Base-by-base conservation (phyloP, 2,888 invertebrate species). In the Chrysotoxum bicinctum region DNA sequence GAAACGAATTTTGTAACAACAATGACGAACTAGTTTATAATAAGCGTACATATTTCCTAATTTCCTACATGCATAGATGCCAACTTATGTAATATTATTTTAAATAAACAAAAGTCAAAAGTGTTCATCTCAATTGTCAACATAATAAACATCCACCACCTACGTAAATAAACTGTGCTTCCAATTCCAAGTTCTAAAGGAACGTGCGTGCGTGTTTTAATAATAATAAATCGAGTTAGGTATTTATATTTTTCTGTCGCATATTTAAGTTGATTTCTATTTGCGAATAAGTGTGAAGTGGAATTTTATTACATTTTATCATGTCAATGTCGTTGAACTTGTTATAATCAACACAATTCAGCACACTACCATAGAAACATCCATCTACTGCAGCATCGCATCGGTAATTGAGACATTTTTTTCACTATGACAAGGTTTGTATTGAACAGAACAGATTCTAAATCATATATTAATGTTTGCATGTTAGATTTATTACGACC, bases 301-400 rank as follows among this genome's bases (percentile, higher is more conserved):
- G 48, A 32, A 64, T 14, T 48, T 64, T 48, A n/a, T 48, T 64
- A 21, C 9, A 26, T 21, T 62, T 64, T 64, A 30, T 40, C 48
- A 32, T 48, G 62, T 23, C 37, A 32, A 62, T 62, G 62, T 12
- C 43, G 43, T 64, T 64, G 64, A 64, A 64, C 64, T 64, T 40
- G 32, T 21, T 16, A 30, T 62, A 43, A 45, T 48, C 19, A 45
- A 16, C 8, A 32, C n/a, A n/a, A n/a, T 64, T 16, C 10, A 45
- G 5, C 16, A 5, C 0, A 48, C 48, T 19, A 32, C 48, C 32
- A 2, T 26, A 43, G 64, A 48, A 32, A 26, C n/a, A n/a, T n/a
- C 32, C 43, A 43, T 64, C 32, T 43, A 12, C 30, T 26, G 9
- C 1, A 35, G 8, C 23, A 30, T 30, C 26, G 43, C 37, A 60